A percentile compares a stretch with the other conserved stretches of the same genome.
Conservation (phyloP, 2,113 vertebrate species). For the Cepphus grylle region DNA sequence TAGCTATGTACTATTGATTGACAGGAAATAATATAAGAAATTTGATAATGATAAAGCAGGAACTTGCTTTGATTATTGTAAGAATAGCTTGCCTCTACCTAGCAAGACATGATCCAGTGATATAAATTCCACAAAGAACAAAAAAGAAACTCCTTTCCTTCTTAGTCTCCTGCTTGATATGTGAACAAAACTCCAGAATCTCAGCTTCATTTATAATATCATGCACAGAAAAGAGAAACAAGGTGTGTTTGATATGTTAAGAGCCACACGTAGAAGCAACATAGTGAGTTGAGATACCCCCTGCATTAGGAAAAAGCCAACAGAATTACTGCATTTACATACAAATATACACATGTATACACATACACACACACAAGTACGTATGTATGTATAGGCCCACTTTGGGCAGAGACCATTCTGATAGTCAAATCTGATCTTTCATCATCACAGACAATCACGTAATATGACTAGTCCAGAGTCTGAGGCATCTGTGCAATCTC, state of each 20-base stretch:
- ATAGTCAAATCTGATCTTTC: background rate
- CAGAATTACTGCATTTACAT: background rate
- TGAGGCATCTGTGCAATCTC: background rate
- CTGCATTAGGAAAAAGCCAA: background rate
- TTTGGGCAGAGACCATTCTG: background rate
- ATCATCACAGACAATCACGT: background rate
- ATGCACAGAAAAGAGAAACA: background rate
- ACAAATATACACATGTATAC: background rate
- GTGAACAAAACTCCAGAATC: background rate
- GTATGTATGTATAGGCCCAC: background rate
- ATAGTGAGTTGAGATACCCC: background rate
- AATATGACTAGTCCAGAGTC: background rate
- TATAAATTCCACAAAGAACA: background rate
- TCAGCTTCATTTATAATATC: background rate
- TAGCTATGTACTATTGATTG: background rate
- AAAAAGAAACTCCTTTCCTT: background rate
- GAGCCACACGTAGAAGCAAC: background rate
- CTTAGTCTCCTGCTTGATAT: background rate
- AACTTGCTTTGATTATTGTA: background rate
- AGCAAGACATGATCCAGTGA: background rate
- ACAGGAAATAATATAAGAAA: background rate
- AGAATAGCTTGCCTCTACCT: background rate
- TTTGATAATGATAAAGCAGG: background rate
- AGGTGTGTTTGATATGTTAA: background rate
- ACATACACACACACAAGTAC: background rate